A percentile compares a stretch with the other conserved stretches of the same genome.
Conservation (phyloP, 2,797 vertebrate species). For the Clangula hyemalis region DNA sequence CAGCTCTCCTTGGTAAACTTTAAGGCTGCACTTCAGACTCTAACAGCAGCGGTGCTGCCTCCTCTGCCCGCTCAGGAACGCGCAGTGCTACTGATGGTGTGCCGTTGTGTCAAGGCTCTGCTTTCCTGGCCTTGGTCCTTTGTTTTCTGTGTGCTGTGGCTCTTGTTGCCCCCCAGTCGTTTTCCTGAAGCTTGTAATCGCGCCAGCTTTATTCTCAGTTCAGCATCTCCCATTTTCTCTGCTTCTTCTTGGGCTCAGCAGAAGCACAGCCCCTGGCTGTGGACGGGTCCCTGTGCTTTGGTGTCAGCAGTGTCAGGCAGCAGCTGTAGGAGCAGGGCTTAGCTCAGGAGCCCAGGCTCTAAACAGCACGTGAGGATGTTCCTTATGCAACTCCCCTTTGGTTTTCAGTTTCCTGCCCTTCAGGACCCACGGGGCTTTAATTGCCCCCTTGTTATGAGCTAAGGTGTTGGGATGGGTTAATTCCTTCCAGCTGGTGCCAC, state of each 20-base stretch:
- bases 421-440: neutral
- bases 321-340: neutral
- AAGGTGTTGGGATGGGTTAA: neutral
- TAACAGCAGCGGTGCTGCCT: neutral
- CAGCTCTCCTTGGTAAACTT: neutral
- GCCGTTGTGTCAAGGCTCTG: neutral
- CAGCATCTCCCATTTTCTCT: neutral
- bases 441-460: neutral
- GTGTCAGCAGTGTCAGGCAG: neutral
- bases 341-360: neutral
- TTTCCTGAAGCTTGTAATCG: neutral
- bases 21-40: neutral
- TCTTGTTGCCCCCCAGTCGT: neutral
- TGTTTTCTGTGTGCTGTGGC: accelerated
- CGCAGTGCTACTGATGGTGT: neutral
- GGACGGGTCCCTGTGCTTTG: neutral
- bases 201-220: neutral
- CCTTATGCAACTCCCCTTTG: neutral
- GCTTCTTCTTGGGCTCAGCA: neutral
- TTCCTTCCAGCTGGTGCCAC: neutral
- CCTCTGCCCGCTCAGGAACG: accelerated
- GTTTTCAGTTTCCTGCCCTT: neutral
- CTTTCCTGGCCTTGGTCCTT: neutral
- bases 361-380: accelerated
- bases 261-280: neutral